Percentiles rank a stretch among this genome's conserved stretches.
These are phyloP conservation scores for Panurus biarmicus DNA, from an alignment of 2,113 vertebrate species.

Conservation along the genomic window DNA sequence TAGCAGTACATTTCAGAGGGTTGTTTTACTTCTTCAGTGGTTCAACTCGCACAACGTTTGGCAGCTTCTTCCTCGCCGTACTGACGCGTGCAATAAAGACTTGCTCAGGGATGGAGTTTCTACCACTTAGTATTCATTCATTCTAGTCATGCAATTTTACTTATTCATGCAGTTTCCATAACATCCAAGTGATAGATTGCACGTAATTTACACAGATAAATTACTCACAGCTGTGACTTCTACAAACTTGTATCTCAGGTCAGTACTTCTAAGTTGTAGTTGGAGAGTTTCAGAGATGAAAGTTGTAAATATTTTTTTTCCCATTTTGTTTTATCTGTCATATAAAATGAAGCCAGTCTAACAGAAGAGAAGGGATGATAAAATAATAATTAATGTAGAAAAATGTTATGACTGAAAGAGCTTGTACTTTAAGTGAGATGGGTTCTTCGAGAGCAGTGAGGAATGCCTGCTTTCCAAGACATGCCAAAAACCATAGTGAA, in stretches of 20 bases:
- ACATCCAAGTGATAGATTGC: neutral
- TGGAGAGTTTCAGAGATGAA: neutral
- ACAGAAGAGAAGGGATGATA: neutral
- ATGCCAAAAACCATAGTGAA: neutral
- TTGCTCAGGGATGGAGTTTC: neutral
- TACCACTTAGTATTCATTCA: neutral
- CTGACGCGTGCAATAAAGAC: neutral
- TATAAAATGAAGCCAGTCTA: neutral
- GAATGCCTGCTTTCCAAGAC: neutral
- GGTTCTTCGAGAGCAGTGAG: neutral
- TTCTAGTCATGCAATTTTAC: neutral
- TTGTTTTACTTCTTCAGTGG: neutral
- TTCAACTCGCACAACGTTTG: neutral
- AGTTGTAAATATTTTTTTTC: neutral
- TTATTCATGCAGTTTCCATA: conserved; percentile 13
- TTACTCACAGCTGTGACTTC: neutral
- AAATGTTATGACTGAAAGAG: neutral
- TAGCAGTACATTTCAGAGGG: neutral
- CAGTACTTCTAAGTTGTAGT: neutral
- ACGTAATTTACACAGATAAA: conserved; percentile 1
- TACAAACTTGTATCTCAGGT: neutral
- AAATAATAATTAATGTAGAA: neutral
- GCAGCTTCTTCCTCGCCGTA: neutral
- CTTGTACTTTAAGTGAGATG: neutral
- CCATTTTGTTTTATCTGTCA: neutral